Percentiles rank a stretch among this genome's conserved stretches.
Evolutionary conservation across 2,888 invertebrate genomes (phyloP).

Genomic region (Rambutsinella grinnellia): DNA sequence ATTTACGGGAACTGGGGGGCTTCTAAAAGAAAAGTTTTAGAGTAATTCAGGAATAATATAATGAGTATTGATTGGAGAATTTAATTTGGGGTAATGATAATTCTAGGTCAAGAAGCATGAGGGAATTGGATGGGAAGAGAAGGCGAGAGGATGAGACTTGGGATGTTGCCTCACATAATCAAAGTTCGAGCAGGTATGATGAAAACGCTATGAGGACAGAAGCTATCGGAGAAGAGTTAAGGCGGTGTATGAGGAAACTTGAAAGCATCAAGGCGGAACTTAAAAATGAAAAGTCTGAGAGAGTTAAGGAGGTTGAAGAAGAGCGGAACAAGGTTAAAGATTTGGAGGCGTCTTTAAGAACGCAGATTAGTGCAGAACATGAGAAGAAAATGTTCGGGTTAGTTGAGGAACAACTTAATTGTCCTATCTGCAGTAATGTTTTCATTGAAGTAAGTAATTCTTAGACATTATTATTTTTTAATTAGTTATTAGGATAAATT

Average conservation of each 20-base stretch:
- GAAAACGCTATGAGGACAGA: no score
- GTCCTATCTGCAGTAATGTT: conserved; percentile 82
- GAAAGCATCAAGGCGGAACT: conserved; percentile 67
- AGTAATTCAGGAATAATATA: no score
- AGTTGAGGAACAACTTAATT: conserved; percentile 80
- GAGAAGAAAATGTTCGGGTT: conserved; percentile 72
- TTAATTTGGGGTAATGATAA: no score
- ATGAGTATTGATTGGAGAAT: no score
- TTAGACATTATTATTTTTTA: not conserved
- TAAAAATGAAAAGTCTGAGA: conserved; percentile 73
- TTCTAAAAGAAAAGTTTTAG: no score
- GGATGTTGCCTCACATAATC: no score
- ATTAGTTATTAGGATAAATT: not conserved
- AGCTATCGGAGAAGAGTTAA: conserved; percentile 7
- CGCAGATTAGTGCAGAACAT: conserved; percentile 64
- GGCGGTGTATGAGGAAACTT: conserved; percentile 1
- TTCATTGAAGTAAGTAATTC: conserved; percentile 73
- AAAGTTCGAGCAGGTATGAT: no score
- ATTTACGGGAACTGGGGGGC: no score
- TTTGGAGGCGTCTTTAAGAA: conserved; percentile 47
- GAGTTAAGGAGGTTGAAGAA: conserved; percentile 67
- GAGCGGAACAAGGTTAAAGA: conserved; percentile 51
- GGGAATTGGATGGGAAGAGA: no score
- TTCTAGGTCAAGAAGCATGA: no score
- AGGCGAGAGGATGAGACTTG: no score